A percentile compares a stretch with the other conserved stretches of the same genome.
phyloP scores from a whole-genome alignment of 2,888 invertebrate genomes.

The Globia sparganii region DNA sequence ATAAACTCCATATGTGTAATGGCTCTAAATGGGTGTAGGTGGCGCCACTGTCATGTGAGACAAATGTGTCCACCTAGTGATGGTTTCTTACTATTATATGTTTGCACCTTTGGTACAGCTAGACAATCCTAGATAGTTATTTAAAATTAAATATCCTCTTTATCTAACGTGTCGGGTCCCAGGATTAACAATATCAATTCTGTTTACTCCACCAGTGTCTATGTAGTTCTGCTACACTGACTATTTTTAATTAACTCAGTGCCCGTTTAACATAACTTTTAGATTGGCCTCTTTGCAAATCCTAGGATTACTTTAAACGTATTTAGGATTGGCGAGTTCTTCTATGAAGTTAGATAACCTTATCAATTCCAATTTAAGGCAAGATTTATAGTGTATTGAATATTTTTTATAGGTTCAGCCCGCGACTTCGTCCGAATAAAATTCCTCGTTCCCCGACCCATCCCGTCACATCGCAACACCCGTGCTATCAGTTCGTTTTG shows the following conservation, averaged over 20 bases:
- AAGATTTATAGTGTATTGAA: neutral
- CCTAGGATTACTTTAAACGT: constrained; percentile 11
- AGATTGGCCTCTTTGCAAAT: constrained; percentile 28
- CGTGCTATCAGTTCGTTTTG: too few species aligned
- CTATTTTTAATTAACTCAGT: constrained; percentile 35
- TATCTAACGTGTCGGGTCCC: neutral
- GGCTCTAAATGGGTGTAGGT: constrained; percentile 35
- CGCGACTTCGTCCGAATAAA: too few species aligned
- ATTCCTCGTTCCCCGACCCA: too few species aligned
- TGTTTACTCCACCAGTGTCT: neutral
- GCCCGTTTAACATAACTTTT: constrained; percentile 33
- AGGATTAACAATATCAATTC: constrained; percentile 7
- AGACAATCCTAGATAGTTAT: neutral
- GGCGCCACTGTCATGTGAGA: constrained; percentile 29
- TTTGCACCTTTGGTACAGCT: neutral
- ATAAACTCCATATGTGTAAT: constrained; percentile 52
- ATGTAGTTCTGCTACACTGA: neutral
- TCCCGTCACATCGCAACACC: too few species aligned
- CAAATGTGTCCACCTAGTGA: constrained; percentile 25
- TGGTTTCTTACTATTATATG: constrained; percentile 9
- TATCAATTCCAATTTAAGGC: neutral
- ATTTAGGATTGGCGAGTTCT: neutral
- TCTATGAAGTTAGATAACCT: neutral
- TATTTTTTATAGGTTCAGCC: neutral
- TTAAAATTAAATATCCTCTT: constrained; percentile 11